Conservation (phyloP, 2,888 invertebrate genomes). For the Steromphala cineraria region DNA sequence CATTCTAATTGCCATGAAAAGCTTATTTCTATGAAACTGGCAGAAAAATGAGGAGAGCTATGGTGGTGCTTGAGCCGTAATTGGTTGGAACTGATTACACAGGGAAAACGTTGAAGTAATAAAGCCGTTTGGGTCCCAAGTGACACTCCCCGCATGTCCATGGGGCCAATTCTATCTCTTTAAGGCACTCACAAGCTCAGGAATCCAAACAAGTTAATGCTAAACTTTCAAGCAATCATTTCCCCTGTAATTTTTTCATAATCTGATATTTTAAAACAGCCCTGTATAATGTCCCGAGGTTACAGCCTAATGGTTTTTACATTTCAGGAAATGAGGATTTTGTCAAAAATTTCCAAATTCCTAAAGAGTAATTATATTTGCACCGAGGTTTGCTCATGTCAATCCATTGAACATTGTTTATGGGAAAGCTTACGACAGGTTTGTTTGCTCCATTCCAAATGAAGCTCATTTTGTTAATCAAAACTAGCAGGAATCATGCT, state of each 20-base stretch:
- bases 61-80: neutral
- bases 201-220: neutral
- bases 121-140: neutral
- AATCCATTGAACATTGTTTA: too few relatives aligned
- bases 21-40: neutral
- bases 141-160: neutral
- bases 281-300: neutral
- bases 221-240: neutral
- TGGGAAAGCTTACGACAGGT: too few relatives aligned
- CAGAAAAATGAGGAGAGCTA: neutral
- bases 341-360: neutral
- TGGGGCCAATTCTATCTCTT: neutral
- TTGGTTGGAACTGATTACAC: neutral
- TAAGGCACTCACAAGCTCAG: neutral
- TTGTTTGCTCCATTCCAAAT: too few relatives aligned
- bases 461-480: too few relatives aligned
- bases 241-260: neutral
- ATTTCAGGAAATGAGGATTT: neutral
- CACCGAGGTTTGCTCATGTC: too few relatives aligned
- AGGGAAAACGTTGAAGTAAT: neutral
- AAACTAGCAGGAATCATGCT: too few relatives aligned
- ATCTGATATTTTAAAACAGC: slow-evolving; percentile 8
- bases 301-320: neutral
- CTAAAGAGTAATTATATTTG: too few relatives aligned
- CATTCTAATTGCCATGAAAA: neutral